A percentile compares a stretch with the other conserved stretches of the same genome.
phyloP scores from a whole-genome alignment of 2,113 vertebrate genomes.

The Hemiprocne comata region DNA sequence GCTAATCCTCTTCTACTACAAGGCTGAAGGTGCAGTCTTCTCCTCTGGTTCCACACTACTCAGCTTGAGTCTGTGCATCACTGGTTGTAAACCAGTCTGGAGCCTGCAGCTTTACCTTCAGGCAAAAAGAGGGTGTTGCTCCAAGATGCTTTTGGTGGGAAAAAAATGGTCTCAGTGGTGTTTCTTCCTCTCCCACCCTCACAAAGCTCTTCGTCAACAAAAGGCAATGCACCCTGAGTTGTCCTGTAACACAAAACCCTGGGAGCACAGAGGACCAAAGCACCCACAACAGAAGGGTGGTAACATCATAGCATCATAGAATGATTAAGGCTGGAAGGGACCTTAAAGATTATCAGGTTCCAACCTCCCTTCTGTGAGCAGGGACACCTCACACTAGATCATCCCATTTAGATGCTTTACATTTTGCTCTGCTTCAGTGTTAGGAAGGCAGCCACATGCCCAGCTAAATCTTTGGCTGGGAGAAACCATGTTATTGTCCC shows the following conservation, averaged over 20 bases:
- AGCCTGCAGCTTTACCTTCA: rapidly evolving
- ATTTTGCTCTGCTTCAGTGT: neutral
- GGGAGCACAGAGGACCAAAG: neutral
- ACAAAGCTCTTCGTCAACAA: neutral
- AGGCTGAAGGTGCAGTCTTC: neutral
- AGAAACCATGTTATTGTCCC: neutral
- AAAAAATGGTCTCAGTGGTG: neutral
- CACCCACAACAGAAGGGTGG: rapidly evolving
- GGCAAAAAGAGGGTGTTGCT: neutral
- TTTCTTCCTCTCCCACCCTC: neutral
- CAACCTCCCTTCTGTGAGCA: too few species aligned
- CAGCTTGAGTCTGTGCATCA: neutral
- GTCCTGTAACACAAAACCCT: neutral
- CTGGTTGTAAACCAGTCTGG: neutral
- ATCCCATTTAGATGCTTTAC: neutral
- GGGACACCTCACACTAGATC: too few species aligned
- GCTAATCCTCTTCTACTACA: neutral
- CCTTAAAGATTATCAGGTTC: too few species aligned
- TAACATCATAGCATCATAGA: neutral
- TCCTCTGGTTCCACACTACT: neutral
- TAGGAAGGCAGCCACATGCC: neutral
- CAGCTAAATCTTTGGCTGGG: neutral
- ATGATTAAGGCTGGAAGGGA: too few species aligned
- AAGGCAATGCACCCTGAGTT: neutral
- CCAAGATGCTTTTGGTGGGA: neutral